A percentile compares a stretch with the other conserved stretches of the same genome.
phyloP scores from a whole-genome alignment of 2,888 invertebrate genomes.

The Nebria salina region DNA sequence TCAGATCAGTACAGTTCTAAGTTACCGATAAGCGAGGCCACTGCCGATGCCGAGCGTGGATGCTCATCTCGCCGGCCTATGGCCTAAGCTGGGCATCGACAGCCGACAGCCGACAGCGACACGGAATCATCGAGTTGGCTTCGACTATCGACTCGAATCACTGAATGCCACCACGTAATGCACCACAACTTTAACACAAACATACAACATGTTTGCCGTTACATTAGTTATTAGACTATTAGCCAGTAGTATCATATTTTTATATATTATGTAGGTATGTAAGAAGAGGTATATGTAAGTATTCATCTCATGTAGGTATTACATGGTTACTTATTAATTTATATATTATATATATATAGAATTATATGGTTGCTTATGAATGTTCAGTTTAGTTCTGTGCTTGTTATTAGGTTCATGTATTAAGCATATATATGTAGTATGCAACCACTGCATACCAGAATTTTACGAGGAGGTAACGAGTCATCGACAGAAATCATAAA shows the following conservation, averaged over 20 bases:
- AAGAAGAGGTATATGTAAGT: background rate
- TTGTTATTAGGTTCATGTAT: constrained; percentile 38
- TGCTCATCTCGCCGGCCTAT: constrained; percentile 33
- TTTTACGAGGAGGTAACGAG: constrained; percentile 64
- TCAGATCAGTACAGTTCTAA: constrained; percentile 5
- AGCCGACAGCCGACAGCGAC: constrained; percentile 37
- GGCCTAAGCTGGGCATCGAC: constrained; percentile 35
- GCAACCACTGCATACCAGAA: constrained; percentile 50
- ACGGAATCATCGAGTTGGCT: constrained; percentile 49
- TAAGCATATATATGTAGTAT: constrained; percentile 22
- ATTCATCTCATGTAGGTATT: background rate
- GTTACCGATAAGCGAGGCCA: constrained; percentile 37
- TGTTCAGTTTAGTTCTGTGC: constrained; percentile 38
- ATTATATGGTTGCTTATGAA: constrained; percentile 20
- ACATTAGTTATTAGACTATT: constrained; percentile 22
- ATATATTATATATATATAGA: constrained; percentile 7
- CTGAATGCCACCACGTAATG: constrained; percentile 58
- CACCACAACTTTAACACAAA: constrained; percentile 60
- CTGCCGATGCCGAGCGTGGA: constrained; percentile 46
- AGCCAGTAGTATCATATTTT: constrained; percentile 16
- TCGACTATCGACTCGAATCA: constrained; percentile 50
- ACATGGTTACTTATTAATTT: background rate
- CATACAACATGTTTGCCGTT: constrained; percentile 50
- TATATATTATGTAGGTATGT: background rate
- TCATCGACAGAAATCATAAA: constrained; percentile 56